phyloP scores from a whole-genome alignment of 2,888 invertebrate species.

The Drosophila robusta region DNA sequence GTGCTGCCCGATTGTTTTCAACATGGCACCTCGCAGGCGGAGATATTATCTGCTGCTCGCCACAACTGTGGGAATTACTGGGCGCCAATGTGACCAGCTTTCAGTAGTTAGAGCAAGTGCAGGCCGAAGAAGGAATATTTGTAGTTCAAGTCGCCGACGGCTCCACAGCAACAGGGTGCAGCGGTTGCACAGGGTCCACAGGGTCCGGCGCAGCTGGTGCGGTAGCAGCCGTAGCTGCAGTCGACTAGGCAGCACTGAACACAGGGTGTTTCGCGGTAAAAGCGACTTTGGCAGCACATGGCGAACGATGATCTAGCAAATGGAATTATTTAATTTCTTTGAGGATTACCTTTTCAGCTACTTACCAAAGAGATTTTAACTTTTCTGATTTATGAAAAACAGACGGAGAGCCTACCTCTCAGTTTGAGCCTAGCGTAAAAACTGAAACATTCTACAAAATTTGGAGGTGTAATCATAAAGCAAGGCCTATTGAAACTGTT shows the following conservation, averaged over 20 bases:
- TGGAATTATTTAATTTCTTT: neutral
- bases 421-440: neutral
- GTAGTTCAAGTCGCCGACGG: constrained; percentile 48
- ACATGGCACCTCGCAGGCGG: too few relatives aligned
- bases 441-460: neutral
- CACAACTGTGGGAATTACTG: neutral
- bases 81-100: neutral
- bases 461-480: neutral
- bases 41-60: neutral
- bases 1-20: constrained; percentile 1
- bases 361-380: constrained; percentile 5
- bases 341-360: neutral
- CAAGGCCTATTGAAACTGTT: constrained; percentile 14
- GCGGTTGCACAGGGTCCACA: constrained; percentile 43
- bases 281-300: constrained; percentile 68
- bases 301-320: neutral
- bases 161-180: constrained; percentile 40
- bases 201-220: constrained; percentile 48
- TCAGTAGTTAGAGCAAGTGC: constrained; percentile 29
- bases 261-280: constrained; percentile 58
- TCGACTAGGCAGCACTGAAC: constrained; percentile 66
- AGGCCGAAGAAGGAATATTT: constrained; percentile 54
- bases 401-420: neutral
- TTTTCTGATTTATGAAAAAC: neutral
- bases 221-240: constrained; percentile 60